Evolutionary conservation across 2,797 vertebrate species (phyloP), one percentile per base, ranked within the genome.

Genomic region (Chaetophractus vellerosus): DNA sequence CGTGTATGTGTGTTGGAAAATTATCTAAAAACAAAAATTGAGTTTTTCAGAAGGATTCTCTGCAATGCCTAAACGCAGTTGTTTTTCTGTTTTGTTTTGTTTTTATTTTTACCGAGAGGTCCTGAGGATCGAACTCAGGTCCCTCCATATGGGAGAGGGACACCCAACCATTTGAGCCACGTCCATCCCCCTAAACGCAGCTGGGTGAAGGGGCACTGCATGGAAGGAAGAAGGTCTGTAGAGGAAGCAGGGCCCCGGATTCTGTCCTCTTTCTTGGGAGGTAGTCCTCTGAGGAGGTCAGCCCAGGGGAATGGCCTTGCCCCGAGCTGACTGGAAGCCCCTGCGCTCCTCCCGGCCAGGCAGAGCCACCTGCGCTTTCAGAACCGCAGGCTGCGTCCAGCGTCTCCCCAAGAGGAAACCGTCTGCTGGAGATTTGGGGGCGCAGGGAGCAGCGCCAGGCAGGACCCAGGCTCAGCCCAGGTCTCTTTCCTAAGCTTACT

Each of bases 371-470:
- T 18, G 28, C n/a, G 41, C 31, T 21, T 72, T 33, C 33, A 33
- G 41, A 63, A 26, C 4, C 4, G 9, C 68, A 52, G 61, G 19
- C 48, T 36, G 26, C 19, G 2, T 31, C 63, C 5, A 48, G 6
- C 15, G 9, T 18, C 61, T 63, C 24, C 79, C 38, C 0, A 41
- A 61, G 83, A 52, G 45, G 72, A 16, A 24, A 9, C 1, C 38
- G 11, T 69, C 64, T 23, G 1, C 4, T 0, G 0, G 26, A 12
- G 41, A 38, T 0, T 9, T 64, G 69, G 24, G 5, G 0, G 18
- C 9, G n/a, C 23, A 28, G 9, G 0, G 9, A 61, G 12, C 31
- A 8, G 33, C 12, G 66, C 10, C 4, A 36, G 28, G 91, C 26
- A 28, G 48, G 68, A 59, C 45, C 28, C 71, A 64, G 52, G 74